Percentiles rank a stretch among this genome's conserved stretches.
Evolutionary conservation across 2,888 invertebrate genomes (phyloP).

Genomic region (Dasysyrphus tricinctus): DNA sequence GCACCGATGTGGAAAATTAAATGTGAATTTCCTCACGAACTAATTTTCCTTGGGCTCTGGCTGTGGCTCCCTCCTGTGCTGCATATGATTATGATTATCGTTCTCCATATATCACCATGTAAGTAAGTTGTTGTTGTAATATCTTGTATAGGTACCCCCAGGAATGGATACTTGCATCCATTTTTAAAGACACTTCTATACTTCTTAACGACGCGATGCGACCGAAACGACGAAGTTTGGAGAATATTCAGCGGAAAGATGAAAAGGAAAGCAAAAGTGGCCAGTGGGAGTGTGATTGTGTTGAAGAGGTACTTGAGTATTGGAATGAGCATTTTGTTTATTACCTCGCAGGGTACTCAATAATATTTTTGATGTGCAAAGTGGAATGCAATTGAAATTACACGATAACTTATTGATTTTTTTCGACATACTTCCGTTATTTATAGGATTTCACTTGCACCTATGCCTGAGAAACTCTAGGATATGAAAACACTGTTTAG

Average conservation of each 20-base stretch:
- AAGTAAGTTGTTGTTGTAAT: conserved; percentile 1
- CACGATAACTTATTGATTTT: conserved; percentile 7
- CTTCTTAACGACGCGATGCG: not conserved
- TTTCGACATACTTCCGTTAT: conserved; percentile 3
- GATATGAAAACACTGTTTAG: not conserved
- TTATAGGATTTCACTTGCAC: conserved; percentile 17
- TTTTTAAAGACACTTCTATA: not conserved
- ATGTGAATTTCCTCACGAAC: conserved; percentile 67
- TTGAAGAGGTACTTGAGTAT: conserved; percentile 44
- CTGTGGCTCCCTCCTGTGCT: conserved; percentile 8
- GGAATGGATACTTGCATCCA: conserved; percentile 43
- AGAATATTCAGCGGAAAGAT: conserved; percentile 35
- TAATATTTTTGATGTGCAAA: conserved; percentile 46
- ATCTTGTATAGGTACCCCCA: conserved; percentile 13
- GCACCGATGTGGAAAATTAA: conserved; percentile 74
- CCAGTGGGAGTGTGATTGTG: conserved; percentile 15
- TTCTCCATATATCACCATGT: conserved; percentile 52
- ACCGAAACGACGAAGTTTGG: conserved; percentile 6
- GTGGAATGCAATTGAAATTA: conserved; percentile 50
- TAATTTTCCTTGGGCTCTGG: conserved; percentile 26
- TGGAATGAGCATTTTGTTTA: conserved; percentile 58
- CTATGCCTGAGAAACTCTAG: not conserved
- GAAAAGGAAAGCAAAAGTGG: conserved; percentile 12
- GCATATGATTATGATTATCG: conserved; percentile 69
- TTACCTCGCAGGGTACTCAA: conserved; percentile 47